Evolutionary conservation across 53 echinoderm and acorn worm species (phyloP).

Genomic region (Crossaster papposus): DNA sequence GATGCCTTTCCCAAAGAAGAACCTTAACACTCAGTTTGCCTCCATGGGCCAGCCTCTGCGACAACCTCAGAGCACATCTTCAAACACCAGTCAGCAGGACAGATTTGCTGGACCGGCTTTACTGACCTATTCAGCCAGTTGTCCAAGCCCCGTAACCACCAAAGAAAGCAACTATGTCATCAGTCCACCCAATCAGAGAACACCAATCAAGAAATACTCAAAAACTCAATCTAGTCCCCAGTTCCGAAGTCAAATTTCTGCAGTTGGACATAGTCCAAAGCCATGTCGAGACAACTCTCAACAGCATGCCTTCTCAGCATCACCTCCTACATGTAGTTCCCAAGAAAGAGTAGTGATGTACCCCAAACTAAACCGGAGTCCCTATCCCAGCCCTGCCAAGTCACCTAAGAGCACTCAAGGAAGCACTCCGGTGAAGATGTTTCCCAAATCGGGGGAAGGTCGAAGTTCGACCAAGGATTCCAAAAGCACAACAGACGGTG

Average conservation of each 20-base stretch:
- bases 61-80: background rate
- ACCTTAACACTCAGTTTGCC: constrained; percentile 27
- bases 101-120: background rate
- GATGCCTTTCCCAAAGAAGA: constrained; percentile 40
- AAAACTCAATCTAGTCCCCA: background rate
- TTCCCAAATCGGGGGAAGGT: background rate
- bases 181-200: background rate
- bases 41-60: background rate
- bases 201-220: background rate
- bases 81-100: background rate
- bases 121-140: background rate
- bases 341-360: background rate
- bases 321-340: background rate
- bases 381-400: background rate
- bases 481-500: no score
- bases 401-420: constrained; percentile 7
- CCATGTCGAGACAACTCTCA: no score
- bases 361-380: background rate
- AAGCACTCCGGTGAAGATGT: background rate
- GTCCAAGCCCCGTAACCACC: background rate
- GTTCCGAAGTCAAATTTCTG: background rate
- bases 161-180: background rate
- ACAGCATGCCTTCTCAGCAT: no score
- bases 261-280: background rate
- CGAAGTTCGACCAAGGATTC: no score